Percentiles rank a stretch among this genome's conserved stretches.
Conservation (phyloP, 37 sponge, comb jelly and placozoan genomes). For the Beroe forskalii region DNA sequence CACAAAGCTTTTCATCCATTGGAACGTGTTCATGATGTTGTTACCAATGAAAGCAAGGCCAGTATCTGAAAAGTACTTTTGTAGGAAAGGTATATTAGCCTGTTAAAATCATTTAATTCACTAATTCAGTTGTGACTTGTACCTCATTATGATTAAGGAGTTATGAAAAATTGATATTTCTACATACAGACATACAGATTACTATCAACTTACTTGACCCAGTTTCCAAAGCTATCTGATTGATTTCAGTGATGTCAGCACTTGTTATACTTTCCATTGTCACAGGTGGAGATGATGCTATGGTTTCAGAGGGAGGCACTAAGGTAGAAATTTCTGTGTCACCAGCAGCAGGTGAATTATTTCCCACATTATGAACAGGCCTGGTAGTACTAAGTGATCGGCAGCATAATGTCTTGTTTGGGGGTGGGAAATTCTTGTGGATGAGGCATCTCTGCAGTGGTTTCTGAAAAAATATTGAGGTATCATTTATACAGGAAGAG, state of each 20-base stretch:
- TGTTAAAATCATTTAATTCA: neutral
- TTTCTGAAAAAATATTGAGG: no score
- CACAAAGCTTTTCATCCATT: neutral
- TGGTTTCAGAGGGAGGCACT: no score
- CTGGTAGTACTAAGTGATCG: no score
- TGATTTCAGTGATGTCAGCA: neutral
- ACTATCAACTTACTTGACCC: neutral
- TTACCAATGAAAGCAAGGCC: constrained; percentile 30
- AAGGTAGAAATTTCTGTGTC: neutral
- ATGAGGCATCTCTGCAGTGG: no score
- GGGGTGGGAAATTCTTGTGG: no score
- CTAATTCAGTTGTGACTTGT: no score
- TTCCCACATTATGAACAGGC: neutral
- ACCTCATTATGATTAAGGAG: no score
- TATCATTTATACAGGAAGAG: no score
- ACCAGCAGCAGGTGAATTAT: neutral
- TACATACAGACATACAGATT: no score
- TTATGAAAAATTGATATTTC: no score
- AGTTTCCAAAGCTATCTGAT: neutral
- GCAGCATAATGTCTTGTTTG: no score
- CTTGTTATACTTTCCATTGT: neutral
- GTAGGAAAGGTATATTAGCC: neutral
- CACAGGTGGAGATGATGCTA: no score
- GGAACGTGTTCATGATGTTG: neutral
- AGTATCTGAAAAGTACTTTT: neutral